These are phyloP conservation scores for Astyanax mexicanus DNA, from an alignment of 2,797 vertebrate species.

Conservation along the genomic window DNA sequence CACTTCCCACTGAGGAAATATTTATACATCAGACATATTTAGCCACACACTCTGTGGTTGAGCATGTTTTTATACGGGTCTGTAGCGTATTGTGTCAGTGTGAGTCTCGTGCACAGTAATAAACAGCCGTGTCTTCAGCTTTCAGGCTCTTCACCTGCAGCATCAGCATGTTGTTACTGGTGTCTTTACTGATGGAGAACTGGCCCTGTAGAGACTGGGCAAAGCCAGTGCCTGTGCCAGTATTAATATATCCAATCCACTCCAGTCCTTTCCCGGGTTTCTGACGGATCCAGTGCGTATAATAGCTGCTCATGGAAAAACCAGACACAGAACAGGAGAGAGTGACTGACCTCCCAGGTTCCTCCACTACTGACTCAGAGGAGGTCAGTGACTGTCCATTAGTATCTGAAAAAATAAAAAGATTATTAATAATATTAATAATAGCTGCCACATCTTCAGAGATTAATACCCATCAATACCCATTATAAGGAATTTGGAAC, in stretches of 20 bases:
- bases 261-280: conserved; percentile 50
- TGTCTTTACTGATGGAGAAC: conserved; percentile 62
- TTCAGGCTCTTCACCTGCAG: conserved; percentile 59
- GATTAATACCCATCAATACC: too few relatives aligned
- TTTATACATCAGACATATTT: not conserved
- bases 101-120: conserved; percentile 39
- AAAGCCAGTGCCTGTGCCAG: not conserved
- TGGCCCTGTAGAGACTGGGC: not conserved
- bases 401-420: not conserved
- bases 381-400: not conserved
- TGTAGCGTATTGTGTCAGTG: conserved; percentile 24
- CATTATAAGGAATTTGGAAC: too few relatives aligned
- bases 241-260: conserved; percentile 38
- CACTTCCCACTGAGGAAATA: not conserved
- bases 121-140: conserved; percentile 48
- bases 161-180: conserved; percentile 54
- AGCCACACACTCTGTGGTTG: not conserved
- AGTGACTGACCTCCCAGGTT: not conserved
- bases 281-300: conserved; percentile 61
- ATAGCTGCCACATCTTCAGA: too few relatives aligned
- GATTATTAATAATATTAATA: too few relatives aligned
- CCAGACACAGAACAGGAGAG: conserved; percentile 8
- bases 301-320: not conserved
- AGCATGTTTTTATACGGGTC: not conserved
- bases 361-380: not conserved